phyloP scores from a whole-genome alignment of 2,797 vertebrate species.

The Anguilla anguilla region DNA sequence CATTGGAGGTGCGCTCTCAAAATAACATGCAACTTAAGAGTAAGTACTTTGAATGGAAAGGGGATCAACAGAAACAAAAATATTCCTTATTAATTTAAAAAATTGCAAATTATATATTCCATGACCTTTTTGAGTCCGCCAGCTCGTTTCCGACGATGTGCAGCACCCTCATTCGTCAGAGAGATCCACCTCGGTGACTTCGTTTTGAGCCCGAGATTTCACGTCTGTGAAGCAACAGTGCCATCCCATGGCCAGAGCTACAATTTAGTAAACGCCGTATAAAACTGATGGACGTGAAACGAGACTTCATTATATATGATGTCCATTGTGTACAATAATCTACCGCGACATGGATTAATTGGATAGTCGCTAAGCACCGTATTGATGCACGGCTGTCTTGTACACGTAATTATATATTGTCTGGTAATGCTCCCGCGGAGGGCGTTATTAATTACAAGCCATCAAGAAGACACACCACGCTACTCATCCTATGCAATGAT shows the following conservation, averaged over 20 bases:
- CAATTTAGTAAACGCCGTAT: neutral
- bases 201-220: neutral
- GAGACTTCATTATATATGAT: neutral
- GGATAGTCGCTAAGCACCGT: neutral
- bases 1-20: neutral
- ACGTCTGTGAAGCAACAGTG: neutral
- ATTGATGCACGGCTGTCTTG: neutral
- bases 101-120: neutral
- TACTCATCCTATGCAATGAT: neutral
- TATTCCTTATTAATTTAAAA: neutral
- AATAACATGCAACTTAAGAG: neutral
- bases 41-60: neutral
- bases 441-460: neutral
- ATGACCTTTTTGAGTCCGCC: neutral
- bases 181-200: neutral
- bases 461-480: neutral
- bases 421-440: neutral
- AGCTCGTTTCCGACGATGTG: neutral
- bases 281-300: neutral
- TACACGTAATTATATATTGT: neutral
- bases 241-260: neutral
- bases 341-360: neutral
- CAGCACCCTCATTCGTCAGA: neutral
- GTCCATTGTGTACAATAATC: neutral
- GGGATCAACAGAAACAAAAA: neutral